Conservation (phyloP, 2,113 vertebrate species). For the Rana temporaria region DNA sequence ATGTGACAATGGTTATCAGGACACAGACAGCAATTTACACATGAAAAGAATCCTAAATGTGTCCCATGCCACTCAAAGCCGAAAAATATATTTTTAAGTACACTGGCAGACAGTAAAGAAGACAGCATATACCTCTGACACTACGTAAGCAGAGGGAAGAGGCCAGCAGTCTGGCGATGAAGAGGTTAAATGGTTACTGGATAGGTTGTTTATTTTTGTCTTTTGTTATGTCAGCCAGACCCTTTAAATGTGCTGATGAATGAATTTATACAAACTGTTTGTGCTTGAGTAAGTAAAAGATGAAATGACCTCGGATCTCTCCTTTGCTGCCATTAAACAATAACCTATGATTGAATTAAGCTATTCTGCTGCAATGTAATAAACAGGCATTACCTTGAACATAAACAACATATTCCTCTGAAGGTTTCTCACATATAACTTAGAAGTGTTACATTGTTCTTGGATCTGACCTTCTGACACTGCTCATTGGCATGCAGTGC, state of each 20-base stretch:
- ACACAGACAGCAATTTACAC: no score
- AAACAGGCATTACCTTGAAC: conserved; percentile 4
- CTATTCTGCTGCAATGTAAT: conserved; percentile 22
- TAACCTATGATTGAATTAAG: conserved; percentile 14
- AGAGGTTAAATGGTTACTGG: conserved; percentile 18
- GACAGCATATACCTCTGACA: no score
- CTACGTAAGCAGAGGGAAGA: no score
- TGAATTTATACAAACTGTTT: conserved; percentile 17
- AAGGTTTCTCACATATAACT: background rate
- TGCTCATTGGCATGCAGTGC: background rate
- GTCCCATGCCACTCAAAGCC: no score
- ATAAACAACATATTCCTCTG: background rate
- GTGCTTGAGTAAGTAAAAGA: conserved; percentile 39
- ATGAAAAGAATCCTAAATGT: no score
- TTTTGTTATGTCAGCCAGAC: conserved; percentile 28
- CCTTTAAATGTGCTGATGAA: conserved; percentile 28
- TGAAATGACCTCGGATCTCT: conserved; percentile 15
- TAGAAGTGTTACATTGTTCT: no score
- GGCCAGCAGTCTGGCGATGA: background rate
- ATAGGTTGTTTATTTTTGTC: conserved; percentile 19
- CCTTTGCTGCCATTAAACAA: conserved; percentile 38
- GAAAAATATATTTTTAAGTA: no score
- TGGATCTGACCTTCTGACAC: background rate
- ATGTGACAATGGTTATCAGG: no score
- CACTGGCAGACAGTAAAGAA: no score